phyloP scores from a whole-genome alignment of 2,113 vertebrate species.

The pig (Sus scrofa) region T2T-Sscrofa CM000825.6:24216001-24216500 shows the following conservation, averaged over 20 bases:
- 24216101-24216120: background rate
- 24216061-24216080: background rate
- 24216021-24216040: background rate
- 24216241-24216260: constrained; percentile 48
- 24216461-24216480: background rate
- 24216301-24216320: constrained; percentile 43
- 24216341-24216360: background rate
- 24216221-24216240: constrained; percentile 56
- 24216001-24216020: background rate
- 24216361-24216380: background rate
- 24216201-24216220: constrained; percentile 55
- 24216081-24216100: background rate
- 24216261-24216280: constrained; percentile 77
- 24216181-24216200: background rate
- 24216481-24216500: background rate
- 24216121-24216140: fast-evolving
- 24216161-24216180: background rate
- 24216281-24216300: constrained; percentile 79
- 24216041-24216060: background rate
- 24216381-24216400: background rate
- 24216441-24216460: background rate
- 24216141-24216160: background rate
- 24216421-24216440: background rate
- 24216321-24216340: background rate
- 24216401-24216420: fast-evolving